Evolutionary conservation across 37 sponge, comb jelly and placozoan species (phyloP).

Genomic region (Amphimedon queenslandica): DNA sequence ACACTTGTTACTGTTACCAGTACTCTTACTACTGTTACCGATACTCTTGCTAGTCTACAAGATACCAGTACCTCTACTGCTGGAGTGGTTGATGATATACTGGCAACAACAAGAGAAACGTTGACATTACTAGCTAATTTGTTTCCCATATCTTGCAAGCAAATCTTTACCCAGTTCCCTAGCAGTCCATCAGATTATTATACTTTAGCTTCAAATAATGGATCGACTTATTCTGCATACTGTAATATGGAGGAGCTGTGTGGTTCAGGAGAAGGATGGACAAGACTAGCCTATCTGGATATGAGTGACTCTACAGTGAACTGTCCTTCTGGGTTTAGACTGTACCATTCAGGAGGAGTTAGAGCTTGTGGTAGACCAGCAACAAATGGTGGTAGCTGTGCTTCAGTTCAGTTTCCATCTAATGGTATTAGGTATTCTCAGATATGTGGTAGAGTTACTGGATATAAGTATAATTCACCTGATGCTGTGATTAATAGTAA

Average conservation of each 20-base stretch:
- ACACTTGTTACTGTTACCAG: too few species aligned
- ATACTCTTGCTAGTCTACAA: too few species aligned
- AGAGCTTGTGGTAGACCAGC: slow-evolving; percentile 7
- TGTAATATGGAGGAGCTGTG: too few species aligned
- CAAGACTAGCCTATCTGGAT: slow-evolving; percentile 9
- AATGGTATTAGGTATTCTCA: slow-evolving; percentile 1
- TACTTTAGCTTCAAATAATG: too few species aligned
- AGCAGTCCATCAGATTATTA: not conserved
- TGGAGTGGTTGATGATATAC: too few species aligned
- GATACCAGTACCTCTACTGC: not conserved
- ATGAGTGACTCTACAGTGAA: not conserved
- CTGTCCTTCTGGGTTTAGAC: slow-evolving; percentile 18
- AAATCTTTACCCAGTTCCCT: too few species aligned
- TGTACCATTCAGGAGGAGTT: not conserved
- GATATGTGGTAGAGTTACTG: slow-evolving; percentile 18
- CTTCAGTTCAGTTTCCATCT: not conserved
- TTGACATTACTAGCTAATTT: too few species aligned
- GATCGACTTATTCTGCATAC: too few species aligned
- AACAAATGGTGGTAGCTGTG: not conserved
- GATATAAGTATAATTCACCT: slow-evolving; percentile 4
- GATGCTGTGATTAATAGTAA: slow-evolving; percentile 1
- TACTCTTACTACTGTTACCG: too few species aligned
- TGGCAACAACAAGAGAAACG: too few species aligned
- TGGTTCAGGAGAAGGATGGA: too few species aligned
- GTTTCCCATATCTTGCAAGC: too few species aligned